A percentile compares a stretch with the other conserved stretches of the same genome.
Conservation (phyloP, 1,140 invertebrate species). For the Coboldia fuscipes region DNA sequence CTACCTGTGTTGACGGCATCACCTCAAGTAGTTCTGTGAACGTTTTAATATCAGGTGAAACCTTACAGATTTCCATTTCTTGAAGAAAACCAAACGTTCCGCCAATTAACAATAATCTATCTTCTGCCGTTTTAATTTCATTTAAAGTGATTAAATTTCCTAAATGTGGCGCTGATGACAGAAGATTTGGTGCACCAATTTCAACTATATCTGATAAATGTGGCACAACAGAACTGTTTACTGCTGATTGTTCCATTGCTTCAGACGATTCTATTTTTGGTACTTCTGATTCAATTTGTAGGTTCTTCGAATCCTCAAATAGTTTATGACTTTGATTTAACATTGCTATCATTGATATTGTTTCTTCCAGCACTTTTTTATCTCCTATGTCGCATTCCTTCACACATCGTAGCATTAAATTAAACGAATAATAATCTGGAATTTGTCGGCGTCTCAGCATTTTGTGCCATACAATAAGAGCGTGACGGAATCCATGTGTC, state of each 20-base stretch:
- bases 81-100: constrained; percentile 49
- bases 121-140: constrained; percentile 30
- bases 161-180: constrained; percentile 28
- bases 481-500: constrained; percentile 55
- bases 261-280: too few species aligned
- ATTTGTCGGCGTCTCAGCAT: constrained; percentile 39
- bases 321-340: too few species aligned
- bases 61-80: constrained; percentile 40
- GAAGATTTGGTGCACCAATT: constrained; percentile 28
- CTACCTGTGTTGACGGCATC: constrained; percentile 35
- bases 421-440: constrained; percentile 52
- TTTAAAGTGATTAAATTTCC: constrained; percentile 29
- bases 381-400: constrained; percentile 60
- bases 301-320: too few species aligned
- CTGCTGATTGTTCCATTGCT: neutral
- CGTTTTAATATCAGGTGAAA: constrained; percentile 55
- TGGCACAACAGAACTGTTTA: neutral
- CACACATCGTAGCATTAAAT: constrained; percentile 53
- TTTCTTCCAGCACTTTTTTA: constrained; percentile 29
- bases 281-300: too few species aligned
- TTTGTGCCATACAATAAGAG: constrained; percentile 64
- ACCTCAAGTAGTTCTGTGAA: constrained; percentile 52
- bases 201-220: neutral
- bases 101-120: constrained; percentile 59
- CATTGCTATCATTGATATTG: too few species aligned